phyloP scores from a whole-genome alignment of 2,797 vertebrate species.

The Sphenodon punctatus region DNA sequence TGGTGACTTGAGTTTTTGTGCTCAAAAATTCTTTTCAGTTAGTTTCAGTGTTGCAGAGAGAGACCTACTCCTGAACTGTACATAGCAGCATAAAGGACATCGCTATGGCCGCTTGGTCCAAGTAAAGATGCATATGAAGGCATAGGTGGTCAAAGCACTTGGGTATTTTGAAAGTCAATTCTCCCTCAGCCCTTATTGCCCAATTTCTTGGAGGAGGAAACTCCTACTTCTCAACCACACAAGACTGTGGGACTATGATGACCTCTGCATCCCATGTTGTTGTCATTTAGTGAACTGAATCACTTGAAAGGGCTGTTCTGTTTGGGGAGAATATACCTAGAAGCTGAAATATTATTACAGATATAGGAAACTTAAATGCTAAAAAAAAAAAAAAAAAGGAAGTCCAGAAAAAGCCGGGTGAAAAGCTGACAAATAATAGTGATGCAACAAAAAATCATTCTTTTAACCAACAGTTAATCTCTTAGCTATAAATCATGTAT shows the following conservation, averaged over 20 bases:
- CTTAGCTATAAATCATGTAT: slow-evolving; percentile 29
- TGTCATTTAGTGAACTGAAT: background rate
- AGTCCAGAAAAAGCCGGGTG: background rate
- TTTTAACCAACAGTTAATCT: slow-evolving; percentile 17
- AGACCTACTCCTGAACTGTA: background rate
- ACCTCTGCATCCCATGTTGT: background rate
- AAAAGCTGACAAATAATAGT: too few species aligned
- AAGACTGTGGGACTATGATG: too few species aligned
- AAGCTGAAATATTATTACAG: background rate
- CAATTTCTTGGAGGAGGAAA: background rate
- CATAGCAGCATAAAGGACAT: background rate
- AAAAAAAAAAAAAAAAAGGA: background rate
- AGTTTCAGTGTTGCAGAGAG: background rate
- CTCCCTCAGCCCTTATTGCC: background rate
- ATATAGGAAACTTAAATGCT: background rate
- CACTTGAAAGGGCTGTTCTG: background rate
- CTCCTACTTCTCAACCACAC: background rate
- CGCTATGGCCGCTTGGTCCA: background rate
- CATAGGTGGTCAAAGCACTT: background rate
- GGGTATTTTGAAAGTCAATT: background rate
- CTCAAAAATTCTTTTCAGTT: background rate
- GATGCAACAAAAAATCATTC: too few species aligned
- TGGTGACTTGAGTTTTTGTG: background rate
- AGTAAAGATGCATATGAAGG: background rate
- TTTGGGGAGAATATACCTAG: background rate